These are phyloP conservation scores for Sesamia inferens DNA, from an alignment of 2,888 invertebrate species.

Conservation along the genomic window DNA sequence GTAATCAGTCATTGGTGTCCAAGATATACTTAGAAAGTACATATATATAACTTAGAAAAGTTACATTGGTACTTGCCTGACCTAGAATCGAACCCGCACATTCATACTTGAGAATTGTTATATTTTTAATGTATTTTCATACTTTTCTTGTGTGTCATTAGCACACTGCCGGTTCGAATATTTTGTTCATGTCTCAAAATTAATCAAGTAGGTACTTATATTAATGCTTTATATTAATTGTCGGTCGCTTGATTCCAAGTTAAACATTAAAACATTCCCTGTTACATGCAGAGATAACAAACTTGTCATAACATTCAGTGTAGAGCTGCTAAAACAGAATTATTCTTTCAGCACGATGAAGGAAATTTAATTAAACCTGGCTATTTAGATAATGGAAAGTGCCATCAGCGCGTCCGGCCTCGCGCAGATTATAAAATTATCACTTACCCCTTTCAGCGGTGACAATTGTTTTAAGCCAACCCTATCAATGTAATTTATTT, in stretches of 20 bases:
- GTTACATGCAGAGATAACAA: conserved; percentile 16
- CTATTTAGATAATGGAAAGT: conserved; percentile 79
- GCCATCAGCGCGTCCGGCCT: conserved; percentile 70
- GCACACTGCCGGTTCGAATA: background rate
- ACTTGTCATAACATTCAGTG: conserved; percentile 17
- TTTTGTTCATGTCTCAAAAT: background rate
- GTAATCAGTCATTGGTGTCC: too few relatives aligned
- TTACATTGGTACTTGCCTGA: too few relatives aligned
- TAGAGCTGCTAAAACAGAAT: conserved; percentile 49
- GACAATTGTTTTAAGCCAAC: conserved; percentile 66
- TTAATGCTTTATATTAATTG: too few relatives aligned
- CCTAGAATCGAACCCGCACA: too few relatives aligned
- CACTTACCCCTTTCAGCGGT: conserved; percentile 71
- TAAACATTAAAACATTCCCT: background rate
- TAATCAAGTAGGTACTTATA: too few relatives aligned
- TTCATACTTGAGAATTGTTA: too few relatives aligned
- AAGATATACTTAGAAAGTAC: too few relatives aligned
- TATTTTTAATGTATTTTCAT: background rate
- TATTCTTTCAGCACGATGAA: conserved; percentile 57
- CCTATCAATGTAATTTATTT: conserved; percentile 66
- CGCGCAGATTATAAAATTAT: conserved; percentile 73
- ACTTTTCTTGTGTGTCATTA: background rate
- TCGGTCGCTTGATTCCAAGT: too few relatives aligned
- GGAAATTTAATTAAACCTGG: conserved; percentile 73
- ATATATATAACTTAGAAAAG: too few relatives aligned